Percentiles rank a stretch among this genome's conserved stretches.
Evolutionary conservation across 1,140 invertebrate species (phyloP).

Genomic region (Zaprionus kolodkinae): DNA sequence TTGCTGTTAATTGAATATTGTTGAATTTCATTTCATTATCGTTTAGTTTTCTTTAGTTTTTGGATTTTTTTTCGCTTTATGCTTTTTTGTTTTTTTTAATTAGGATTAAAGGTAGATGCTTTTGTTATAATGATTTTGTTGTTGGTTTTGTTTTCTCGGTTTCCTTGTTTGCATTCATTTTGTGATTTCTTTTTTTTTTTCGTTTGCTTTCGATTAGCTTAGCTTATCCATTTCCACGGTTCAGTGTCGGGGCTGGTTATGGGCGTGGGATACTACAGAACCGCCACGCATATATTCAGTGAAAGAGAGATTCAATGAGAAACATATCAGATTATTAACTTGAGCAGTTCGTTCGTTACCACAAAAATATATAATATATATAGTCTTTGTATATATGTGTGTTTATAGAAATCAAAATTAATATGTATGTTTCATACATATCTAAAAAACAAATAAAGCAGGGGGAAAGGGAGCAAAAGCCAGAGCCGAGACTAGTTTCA

Average conservation of each 20-base stretch:
- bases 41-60: conserved; percentile 2
- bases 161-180: conserved; percentile 31
- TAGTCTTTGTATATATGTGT: background rate
- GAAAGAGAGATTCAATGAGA: conserved; percentile 74
- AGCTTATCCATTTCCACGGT: conserved; percentile 91
- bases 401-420: background rate
- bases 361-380: conserved; percentile 12
- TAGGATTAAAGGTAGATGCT: conserved; percentile 32
- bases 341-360: conserved; percentile 24
- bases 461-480: background rate
- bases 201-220: conserved; percentile 65
- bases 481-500: background rate
- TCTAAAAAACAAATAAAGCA: background rate
- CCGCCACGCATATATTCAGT: conserved; percentile 33
- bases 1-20: conserved; percentile 22
- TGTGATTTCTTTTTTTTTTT: background rate
- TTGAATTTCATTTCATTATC: background rate
- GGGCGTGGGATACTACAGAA: conserved; percentile 90
- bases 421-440: background rate
- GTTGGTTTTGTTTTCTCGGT: conserved; percentile 28
- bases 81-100: conserved; percentile 28
- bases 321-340: conserved; percentile 71
- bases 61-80: background rate
- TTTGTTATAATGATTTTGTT: conserved; percentile 27
- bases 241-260: conserved; percentile 92